Conservation (phyloP, 2,797 vertebrate species). For the Notolepis coatsorum region DNA sequence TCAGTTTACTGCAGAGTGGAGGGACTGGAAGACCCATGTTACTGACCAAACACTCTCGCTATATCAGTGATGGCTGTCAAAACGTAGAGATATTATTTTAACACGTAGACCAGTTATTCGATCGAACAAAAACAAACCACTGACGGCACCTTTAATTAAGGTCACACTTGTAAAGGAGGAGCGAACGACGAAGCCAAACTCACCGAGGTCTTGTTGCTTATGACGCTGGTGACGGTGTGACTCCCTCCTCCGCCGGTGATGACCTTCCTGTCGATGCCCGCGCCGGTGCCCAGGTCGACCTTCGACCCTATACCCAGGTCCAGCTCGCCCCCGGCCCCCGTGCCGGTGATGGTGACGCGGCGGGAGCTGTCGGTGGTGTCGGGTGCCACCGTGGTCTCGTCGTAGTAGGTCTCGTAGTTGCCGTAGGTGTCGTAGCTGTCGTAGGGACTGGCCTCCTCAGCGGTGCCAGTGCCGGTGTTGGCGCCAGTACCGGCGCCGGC, state of each 20-base stretch:
- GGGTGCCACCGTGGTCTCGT: constrained; percentile 64
- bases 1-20: too few species aligned
- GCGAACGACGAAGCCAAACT: too few species aligned
- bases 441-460: constrained; percentile 54
- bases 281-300: constrained; percentile 35
- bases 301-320: constrained; percentile 48
- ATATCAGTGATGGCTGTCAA: too few species aligned
- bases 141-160: too few species aligned
- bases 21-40: too few species aligned
- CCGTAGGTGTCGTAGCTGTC: constrained; percentile 64
- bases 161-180: too few species aligned
- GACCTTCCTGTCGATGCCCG: constrained; percentile 47
- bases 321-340: constrained; percentile 46
- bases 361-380: constrained; percentile 30
- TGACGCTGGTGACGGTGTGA: constrained; percentile 30
- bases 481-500: constrained; percentile 8
- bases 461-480: constrained; percentile 37
- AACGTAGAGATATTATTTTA: too few species aligned
- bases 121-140: too few species aligned
- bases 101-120: too few species aligned
- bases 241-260: constrained; percentile 36
- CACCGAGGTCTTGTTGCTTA: constrained; percentile 62
- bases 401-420: constrained; percentile 66
- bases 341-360: constrained; percentile 57
- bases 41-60: too few species aligned